phyloP scores from a whole-genome alignment of 2,797 vertebrate species.

The Dermochelys coriacea region DNA sequence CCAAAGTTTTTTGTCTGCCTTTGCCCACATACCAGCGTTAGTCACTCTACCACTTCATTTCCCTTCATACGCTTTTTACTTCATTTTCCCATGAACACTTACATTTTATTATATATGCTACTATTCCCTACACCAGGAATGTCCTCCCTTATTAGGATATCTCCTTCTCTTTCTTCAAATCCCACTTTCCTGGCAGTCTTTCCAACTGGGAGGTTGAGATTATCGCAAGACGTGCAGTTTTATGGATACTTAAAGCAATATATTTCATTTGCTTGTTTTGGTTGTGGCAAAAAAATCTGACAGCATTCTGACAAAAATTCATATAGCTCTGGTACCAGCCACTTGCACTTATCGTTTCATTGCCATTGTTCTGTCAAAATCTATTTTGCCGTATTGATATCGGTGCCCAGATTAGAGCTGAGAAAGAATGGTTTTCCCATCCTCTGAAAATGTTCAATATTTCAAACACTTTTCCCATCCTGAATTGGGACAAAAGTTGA shows the following conservation, averaged over 20 bases:
- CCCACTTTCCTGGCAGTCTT: neutral
- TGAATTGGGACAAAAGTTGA: too few relatives aligned
- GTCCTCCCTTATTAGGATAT: neutral
- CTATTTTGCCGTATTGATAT: neutral
- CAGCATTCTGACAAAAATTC: neutral
- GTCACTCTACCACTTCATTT: neutral
- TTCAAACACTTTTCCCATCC: too few relatives aligned
- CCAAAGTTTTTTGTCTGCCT: neutral
- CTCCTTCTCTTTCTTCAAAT: neutral
- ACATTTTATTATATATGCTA: too few relatives aligned
- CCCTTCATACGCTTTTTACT: neutral
- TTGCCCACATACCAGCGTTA: neutral
- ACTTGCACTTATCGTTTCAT: rapidly evolving
- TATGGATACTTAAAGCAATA: neutral
- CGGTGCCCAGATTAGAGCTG: neutral
- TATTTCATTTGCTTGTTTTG: neutral
- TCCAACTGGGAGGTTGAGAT: neutral
- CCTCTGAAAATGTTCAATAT: neutral
- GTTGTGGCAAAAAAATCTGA: neutral
- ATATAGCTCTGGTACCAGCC: rapidly evolving
- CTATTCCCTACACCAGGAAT: too few relatives aligned
- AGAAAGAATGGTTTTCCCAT: neutral
- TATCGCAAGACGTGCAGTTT: neutral
- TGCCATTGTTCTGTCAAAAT: neutral
- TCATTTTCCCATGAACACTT: neutral